Base-by-base conservation (phyloP, 2,113 vertebrate species). In the Plectropomus leopardus region DNA sequence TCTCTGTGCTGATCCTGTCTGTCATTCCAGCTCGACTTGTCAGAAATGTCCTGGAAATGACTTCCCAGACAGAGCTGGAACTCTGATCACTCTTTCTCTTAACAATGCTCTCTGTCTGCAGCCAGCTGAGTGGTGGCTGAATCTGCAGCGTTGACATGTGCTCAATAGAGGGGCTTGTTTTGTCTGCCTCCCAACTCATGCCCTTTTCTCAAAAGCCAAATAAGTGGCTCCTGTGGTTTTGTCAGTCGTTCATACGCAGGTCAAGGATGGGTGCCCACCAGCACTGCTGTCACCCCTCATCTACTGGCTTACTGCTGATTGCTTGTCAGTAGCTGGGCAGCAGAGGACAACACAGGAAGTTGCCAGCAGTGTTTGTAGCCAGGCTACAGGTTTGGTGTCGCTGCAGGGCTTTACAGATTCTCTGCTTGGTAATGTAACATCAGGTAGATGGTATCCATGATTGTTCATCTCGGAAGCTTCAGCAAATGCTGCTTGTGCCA, bases 161-260 rank as follows among this genome's bases (percentile, higher is more conserved):
- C 86, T 89, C 89, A 84, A 64, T 55, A 74, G 78, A 68, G 45
- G 15, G 40, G 59, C 73, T 83, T 83, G 64, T 81, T 79, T 77
- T 70, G 81, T 84, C 63, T 17, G 54, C 51, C 60, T 88, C 70
- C 71, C 68, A 76, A 78, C 75, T 72, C 40, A 0, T 76, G 80
- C 54, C 71, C 73, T 84, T 84, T 87, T 65, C 61, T 83, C 55
- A 70, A 59, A 77, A 78, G 69, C 88, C 82, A 92, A 80, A 85
- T 47, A 66, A 79, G 40, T 59, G 72, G 30, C 63, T 82, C 80
- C 69, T 84, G 80, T 80, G 68, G 61, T 70, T 86, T 88, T 75
- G 58, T 83, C 88, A 78, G 86, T 45, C 63, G 36, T 89, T 86
- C 92, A 83, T n/a, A 45, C 42, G 55, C 84, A 83, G 92, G 90